Conservation (phyloP, 2,113 vertebrate species). For the Leptobrachium ailaonicum region DNA sequence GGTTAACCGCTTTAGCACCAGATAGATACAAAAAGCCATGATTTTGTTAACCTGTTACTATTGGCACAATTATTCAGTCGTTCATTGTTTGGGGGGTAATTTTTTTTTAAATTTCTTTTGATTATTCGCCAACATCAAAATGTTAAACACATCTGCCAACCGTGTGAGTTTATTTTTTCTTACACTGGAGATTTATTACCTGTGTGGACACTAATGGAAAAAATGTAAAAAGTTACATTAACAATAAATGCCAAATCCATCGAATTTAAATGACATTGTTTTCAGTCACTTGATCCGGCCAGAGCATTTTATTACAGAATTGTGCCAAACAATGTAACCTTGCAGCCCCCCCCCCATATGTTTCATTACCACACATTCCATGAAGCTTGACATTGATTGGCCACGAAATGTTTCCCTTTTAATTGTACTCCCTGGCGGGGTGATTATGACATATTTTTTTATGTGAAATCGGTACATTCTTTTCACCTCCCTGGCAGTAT, state of each 20-base stretch:
- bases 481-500: too few species aligned
- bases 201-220: constrained; percentile 24
- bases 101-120: neutral
- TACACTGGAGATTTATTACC: constrained; percentile 24
- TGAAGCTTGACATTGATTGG: too few species aligned
- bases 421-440: too few species aligned
- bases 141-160: constrained; percentile 53
- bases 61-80: neutral
- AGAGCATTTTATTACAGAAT: too few species aligned
- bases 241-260: neutral
- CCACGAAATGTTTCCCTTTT: too few species aligned
- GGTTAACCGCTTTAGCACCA: constrained; percentile 63
- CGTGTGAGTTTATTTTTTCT: too few species aligned
- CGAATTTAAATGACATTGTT: neutral
- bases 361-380: too few species aligned
- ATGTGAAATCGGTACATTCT: too few species aligned
- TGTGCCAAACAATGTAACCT: too few species aligned
- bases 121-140: neutral
- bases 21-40: constrained; percentile 37
- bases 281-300: too few species aligned
- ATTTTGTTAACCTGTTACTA: constrained; percentile 52
- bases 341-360: too few species aligned
- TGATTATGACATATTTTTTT: too few species aligned
- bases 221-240: neutral
- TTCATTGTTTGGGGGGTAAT: neutral